A percentile compares a stretch with the other conserved stretches of the same genome.
Evolutionary conservation across 2,888 invertebrate genomes (phyloP).

Genomic region (Liodrosophila aerea): DNA sequence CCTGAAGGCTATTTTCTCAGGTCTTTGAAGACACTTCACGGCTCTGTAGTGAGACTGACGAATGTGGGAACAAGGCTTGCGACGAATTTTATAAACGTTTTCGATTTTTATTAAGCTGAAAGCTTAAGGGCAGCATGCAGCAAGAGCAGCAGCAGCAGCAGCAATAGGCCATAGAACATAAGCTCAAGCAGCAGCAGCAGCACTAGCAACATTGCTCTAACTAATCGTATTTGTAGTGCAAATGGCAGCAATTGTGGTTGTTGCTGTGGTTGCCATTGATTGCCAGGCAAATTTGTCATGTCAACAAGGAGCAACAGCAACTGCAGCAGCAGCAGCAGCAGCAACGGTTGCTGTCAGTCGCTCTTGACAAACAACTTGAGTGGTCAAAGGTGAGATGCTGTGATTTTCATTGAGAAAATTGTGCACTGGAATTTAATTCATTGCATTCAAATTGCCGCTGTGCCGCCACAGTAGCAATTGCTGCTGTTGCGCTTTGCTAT

Average conservation of each 20-base stretch:
- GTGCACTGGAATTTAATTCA: constrained; percentile 69
- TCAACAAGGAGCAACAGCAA: constrained; percentile 39
- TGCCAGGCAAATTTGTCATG: constrained; percentile 60
- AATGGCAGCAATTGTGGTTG: constrained; percentile 22
- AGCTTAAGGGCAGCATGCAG: constrained; percentile 8
- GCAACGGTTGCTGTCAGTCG: constrained; percentile 46
- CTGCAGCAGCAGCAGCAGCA: constrained; percentile 8
- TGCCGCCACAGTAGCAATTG: constrained; percentile 39
- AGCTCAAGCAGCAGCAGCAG: background rate
- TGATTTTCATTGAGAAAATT: constrained; percentile 72
- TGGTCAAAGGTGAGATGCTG: constrained; percentile 64
- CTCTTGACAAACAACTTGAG: constrained; percentile 65
- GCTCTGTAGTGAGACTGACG: constrained; percentile 36
- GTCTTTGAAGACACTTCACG: constrained; percentile 36
- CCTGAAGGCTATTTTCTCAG: constrained; percentile 62
- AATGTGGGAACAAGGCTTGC: constrained; percentile 59
- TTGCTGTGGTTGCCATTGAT: constrained; percentile 14
- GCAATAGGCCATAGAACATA: background rate
- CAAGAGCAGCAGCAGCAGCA: background rate
- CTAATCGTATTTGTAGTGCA: constrained; percentile 50
- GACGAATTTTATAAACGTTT: constrained; percentile 48
- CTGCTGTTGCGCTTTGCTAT: constrained; percentile 34
- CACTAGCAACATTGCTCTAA: constrained; percentile 1
- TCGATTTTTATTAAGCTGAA: constrained; percentile 18
- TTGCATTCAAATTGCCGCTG: constrained; percentile 61